Evolutionary conservation across 2,888 invertebrate species (phyloP).

Genomic region (Drosophila formosana): DNA sequence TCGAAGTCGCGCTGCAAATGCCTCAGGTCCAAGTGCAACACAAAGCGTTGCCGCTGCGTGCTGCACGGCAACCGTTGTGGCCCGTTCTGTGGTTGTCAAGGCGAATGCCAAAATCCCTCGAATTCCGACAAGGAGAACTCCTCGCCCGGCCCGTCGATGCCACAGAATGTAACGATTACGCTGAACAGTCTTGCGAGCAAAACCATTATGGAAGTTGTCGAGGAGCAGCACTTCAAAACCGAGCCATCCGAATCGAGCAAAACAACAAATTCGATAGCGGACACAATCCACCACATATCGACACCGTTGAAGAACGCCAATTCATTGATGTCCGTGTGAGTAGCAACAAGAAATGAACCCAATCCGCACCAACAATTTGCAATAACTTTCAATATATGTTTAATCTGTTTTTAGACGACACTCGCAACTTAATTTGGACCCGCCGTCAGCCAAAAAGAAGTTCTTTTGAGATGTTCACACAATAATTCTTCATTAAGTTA

Average conservation of each 20-base stretch:
- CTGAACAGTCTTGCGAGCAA: background rate
- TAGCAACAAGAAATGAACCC: no score
- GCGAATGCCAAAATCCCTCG: conserved; percentile 45
- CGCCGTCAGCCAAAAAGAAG: conserved; percentile 45
- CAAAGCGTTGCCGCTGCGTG: conserved; percentile 73
- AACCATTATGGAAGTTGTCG: background rate
- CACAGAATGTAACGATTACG: background rate
- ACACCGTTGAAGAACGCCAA: background rate
- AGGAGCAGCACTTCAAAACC: background rate
- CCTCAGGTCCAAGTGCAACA: conserved; percentile 60
- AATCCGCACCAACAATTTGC: no score
- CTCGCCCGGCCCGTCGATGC: background rate
- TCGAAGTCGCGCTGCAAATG: conserved; percentile 57
- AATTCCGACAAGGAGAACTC: conserved; percentile 43
- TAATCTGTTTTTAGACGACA: conserved; percentile 20
- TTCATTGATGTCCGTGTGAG: background rate
- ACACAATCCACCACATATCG: background rate
- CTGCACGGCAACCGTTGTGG: conserved; percentile 14
- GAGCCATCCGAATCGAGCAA: no score
- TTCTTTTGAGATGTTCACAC: conserved; percentile 32
- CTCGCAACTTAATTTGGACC: conserved; percentile 32
- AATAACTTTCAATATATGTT: background rate
- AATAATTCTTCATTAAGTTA: background rate
- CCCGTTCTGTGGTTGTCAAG: conserved; percentile 37
- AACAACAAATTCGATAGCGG: background rate